These are phyloP conservation scores for Zaprionus lineosus DNA, from an alignment of 2,888 invertebrate species.

Conservation along the genomic window DNA sequence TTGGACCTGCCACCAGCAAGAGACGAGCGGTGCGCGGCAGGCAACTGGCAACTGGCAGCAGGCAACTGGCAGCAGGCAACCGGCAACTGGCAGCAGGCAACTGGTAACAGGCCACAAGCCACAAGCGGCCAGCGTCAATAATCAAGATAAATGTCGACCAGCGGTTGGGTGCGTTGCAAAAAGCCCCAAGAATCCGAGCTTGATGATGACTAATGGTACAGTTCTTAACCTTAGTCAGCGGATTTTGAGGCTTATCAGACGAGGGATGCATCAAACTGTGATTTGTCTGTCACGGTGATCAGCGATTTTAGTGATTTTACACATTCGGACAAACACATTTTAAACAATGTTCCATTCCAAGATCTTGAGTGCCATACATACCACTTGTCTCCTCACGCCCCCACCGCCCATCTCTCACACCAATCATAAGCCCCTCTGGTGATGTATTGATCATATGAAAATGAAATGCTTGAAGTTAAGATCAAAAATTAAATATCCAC, in stretches of 20 bases:
- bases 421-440: background rate
- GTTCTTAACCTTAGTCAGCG: constrained; percentile 70
- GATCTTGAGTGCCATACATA: constrained; percentile 40
- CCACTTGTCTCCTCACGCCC: too few species aligned
- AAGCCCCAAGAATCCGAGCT: constrained; percentile 38
- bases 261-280: constrained; percentile 43
- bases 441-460: background rate
- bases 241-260: constrained; percentile 53
- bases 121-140: constrained; percentile 48
- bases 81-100: constrained; percentile 2
- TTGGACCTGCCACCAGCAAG: constrained; percentile 23
- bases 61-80: background rate
- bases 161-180: constrained; percentile 66
- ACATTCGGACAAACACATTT: background rate
- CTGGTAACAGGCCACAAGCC: constrained; percentile 14
- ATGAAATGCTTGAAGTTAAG: background rate
- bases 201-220: constrained; percentile 72
- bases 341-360: constrained; percentile 7
- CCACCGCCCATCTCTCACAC: too few species aligned
- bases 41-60: background rate
- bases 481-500: background rate
- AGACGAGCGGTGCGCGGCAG: background rate
- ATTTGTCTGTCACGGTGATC: constrained; percentile 58
- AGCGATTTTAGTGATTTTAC: constrained; percentile 30
- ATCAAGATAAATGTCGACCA: constrained; percentile 74